Evolutionary conservation across 2,113 vertebrate genomes (phyloP).

Genomic region (Otis tarda): DNA sequence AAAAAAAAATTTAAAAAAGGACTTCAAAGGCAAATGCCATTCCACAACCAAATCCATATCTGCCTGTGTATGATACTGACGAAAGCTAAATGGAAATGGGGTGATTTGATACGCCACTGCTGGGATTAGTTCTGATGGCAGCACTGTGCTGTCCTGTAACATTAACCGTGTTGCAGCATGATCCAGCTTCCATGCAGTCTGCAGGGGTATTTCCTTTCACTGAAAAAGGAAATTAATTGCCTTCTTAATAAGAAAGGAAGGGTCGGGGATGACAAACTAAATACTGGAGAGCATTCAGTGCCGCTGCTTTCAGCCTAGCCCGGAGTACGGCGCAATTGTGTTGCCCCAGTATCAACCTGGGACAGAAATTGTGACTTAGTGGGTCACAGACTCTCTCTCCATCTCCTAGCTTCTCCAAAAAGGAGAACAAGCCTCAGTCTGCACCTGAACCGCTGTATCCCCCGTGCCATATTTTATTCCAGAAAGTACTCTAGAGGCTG

Average conservation of each 20-base stretch:
- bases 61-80: not conserved
- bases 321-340: not conserved
- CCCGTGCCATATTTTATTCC: not conserved
- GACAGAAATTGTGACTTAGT: not conserved
- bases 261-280: not conserved
- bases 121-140: constrained; percentile 13
- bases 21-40: constrained; percentile 36
- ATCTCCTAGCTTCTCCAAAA: not conserved
- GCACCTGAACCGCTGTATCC: not conserved
- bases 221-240: not conserved
- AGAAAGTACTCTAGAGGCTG: not conserved
- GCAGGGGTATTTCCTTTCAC: not conserved
- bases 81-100: constrained; percentile 29
- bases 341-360: not conserved
- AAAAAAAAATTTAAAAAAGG: not conserved
- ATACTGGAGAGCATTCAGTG: not conserved
- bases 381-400: not conserved
- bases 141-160: not conserved
- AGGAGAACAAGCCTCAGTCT: not conserved
- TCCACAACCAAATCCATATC: not conserved
- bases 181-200: not conserved
- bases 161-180: not conserved
- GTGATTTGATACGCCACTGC: constrained; percentile 13
- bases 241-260: not conserved
- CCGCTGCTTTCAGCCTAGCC: not conserved